These are phyloP conservation scores for Protonibea diacanthus DNA, from an alignment of 2,797 vertebrate species.

Conservation along the genomic window DNA sequence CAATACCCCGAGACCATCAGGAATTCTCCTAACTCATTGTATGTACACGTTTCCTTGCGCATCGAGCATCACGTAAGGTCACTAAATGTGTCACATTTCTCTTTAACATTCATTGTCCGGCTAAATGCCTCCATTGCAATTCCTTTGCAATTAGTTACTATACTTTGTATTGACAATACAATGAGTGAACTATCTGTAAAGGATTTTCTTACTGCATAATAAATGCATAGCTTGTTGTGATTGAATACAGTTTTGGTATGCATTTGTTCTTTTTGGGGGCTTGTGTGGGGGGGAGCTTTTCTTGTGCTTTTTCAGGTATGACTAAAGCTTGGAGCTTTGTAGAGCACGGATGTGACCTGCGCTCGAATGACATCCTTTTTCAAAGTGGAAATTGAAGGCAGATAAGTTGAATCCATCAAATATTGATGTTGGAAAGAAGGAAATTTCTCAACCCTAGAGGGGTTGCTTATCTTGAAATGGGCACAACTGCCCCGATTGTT, in stretches of 20 bases:
- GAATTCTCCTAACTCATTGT: slow-evolving; percentile 86
- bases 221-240: slow-evolving; percentile 88
- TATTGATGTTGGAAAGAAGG: slow-evolving; percentile 70
- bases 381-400: slow-evolving; percentile 86
- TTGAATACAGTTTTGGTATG: slow-evolving; percentile 87
- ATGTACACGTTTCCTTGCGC: slow-evolving; percentile 85
- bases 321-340: slow-evolving; percentile 86
- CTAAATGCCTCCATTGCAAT: slow-evolving; percentile 76
- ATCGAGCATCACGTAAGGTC: slow-evolving; percentile 84
- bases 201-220: slow-evolving; percentile 85
- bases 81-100: slow-evolving; percentile 79
- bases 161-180: slow-evolving; percentile 84
- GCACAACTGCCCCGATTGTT: slow-evolving; percentile 56
- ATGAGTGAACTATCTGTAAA: slow-evolving; percentile 87
- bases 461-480: slow-evolving; percentile 53
- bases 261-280: slow-evolving; percentile 86
- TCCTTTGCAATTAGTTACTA: slow-evolving; percentile 85
- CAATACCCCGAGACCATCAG: slow-evolving; percentile 82
- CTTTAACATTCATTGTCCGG: slow-evolving; percentile 82
- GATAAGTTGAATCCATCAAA: slow-evolving; percentile 86
- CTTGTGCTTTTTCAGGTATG: slow-evolving; percentile 90
- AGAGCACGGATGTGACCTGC: slow-evolving; percentile 85
- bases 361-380: slow-evolving; percentile 84
- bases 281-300: slow-evolving; percentile 85
- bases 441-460: slow-evolving; percentile 56